phyloP scores from a whole-genome alignment of 2,113 vertebrate species.

The Aldabrachelys gigantea region DNA sequence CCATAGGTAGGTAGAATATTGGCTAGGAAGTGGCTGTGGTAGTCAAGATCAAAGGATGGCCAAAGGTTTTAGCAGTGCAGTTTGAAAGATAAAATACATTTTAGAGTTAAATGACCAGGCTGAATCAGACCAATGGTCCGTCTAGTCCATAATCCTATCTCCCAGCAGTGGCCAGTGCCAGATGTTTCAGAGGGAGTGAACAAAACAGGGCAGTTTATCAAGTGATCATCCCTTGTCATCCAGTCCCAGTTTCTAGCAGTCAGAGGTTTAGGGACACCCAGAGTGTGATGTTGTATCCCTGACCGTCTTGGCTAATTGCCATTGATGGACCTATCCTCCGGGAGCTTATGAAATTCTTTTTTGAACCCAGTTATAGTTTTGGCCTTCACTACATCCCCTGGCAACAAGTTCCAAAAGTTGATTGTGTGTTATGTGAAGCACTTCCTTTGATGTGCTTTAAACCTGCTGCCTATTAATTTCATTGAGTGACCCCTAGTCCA shows the following conservation, averaged over 20 bases:
- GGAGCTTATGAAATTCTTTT: background rate
- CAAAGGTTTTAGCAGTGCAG: background rate
- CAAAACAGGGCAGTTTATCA: background rate
- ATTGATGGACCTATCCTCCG: background rate
- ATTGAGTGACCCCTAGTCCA: background rate
- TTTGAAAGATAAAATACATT: background rate
- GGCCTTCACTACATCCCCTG: background rate
- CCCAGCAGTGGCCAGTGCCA: background rate
- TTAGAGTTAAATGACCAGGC: background rate
- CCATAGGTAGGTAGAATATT: background rate
- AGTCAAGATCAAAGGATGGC: background rate
- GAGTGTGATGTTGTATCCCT: background rate
- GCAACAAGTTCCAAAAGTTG: background rate
- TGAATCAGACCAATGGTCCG: background rate
- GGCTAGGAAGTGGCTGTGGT: background rate
- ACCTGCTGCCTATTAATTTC: background rate
- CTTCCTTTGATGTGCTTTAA: background rate
- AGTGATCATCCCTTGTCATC: background rate
- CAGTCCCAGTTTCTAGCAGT: background rate
- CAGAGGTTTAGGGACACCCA: background rate
- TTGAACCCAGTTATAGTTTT: background rate
- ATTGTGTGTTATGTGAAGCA: background rate
- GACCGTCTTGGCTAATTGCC: background rate
- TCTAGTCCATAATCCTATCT: background rate
- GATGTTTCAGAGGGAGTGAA: background rate